Conservation (phyloP, 2,888 invertebrate genomes). For the Cephus nigrinus region DNA sequence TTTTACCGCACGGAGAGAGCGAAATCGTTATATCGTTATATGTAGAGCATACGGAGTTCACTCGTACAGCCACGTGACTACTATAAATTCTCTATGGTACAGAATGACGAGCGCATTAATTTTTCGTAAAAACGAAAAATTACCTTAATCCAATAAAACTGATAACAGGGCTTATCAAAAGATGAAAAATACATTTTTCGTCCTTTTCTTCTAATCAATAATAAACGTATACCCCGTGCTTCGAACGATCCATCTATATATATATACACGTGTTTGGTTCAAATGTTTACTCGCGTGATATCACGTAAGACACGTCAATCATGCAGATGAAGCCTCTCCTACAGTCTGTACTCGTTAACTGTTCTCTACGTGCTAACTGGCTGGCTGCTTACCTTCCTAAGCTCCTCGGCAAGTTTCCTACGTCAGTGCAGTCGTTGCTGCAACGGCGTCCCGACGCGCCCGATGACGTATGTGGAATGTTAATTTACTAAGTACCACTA, state of each 20-base stretch:
- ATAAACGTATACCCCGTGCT: neutral
- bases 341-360: neutral
- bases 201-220: neutral
- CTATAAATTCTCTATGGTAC: neutral
- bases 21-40: neutral
- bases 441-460: neutral
- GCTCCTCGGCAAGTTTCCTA: neutral
- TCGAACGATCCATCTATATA: too few relatives aligned
- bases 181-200: too few relatives aligned
- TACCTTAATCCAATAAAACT: neutral
- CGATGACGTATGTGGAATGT: slow-evolving; percentile 29
- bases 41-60: neutral
- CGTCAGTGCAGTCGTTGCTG: slow-evolving; percentile 21
- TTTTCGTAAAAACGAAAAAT: neutral
- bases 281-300: neutral
- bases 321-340: neutral
- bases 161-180: neutral
- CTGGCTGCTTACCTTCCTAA: neutral
- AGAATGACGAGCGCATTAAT: neutral
- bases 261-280: neutral
- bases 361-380: neutral
- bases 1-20: neutral
- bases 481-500: slow-evolving; percentile 29
- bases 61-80: neutral
- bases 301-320: neutral